phyloP scores from a whole-genome alignment of 1,140 invertebrate species.

The Delia radicum region DNA sequence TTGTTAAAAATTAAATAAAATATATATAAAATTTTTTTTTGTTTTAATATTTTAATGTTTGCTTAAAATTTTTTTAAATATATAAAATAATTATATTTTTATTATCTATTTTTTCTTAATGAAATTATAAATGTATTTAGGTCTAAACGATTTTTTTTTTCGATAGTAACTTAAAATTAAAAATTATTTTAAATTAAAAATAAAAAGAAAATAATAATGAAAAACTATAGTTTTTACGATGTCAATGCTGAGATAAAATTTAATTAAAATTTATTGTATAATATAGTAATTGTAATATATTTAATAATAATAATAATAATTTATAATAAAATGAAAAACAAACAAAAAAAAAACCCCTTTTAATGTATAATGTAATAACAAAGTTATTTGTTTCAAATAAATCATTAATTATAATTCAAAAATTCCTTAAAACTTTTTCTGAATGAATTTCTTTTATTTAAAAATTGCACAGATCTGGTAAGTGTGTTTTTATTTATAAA shows the following conservation, averaged over 20 bases:
- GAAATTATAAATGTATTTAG: neutral
- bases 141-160: conserved; percentile 4
- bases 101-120: conserved; percentile 6
- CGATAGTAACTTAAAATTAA: neutral
- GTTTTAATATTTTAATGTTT: neutral
- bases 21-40: neutral
- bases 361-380: conserved; percentile 55
- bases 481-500: neutral
- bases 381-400: conserved; percentile 56
- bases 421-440: conserved; percentile 25
- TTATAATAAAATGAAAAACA: conserved; percentile 32
- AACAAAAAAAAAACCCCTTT: conserved; percentile 37
- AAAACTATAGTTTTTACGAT: conserved; percentile 25
- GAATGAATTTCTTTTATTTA: neutral
- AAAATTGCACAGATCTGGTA: neutral
- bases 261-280: conserved; percentile 29
- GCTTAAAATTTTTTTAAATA: neutral
- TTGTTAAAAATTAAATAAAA: neutral
- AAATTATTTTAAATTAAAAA: conserved; percentile 26
- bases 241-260: conserved; percentile 35
- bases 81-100: neutral
- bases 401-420: conserved; percentile 55
- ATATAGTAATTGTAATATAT: conserved; percentile 36
- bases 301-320: conserved; percentile 40
- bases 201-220: conserved; percentile 9